A percentile compares a stretch with the other conserved stretches of the same genome.
phyloP scores from a whole-genome alignment of 1,140 invertebrate species.

The Micrasema minimum region DNA sequence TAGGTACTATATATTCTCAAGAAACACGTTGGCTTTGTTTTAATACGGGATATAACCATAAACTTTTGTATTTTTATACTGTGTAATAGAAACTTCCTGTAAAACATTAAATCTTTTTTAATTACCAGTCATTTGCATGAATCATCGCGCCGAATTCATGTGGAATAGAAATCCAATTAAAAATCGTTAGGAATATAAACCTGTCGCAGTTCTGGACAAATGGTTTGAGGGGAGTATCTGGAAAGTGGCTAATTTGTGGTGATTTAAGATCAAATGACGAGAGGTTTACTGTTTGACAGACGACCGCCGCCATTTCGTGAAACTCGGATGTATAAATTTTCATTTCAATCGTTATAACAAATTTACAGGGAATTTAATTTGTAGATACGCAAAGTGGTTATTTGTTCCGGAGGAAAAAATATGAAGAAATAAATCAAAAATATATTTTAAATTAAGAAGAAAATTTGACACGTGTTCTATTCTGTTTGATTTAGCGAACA shows the following conservation, averaged over 20 bases:
- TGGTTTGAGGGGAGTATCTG: not conserved
- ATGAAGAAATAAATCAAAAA: constrained; percentile 23
- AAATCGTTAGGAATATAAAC: constrained; percentile 31
- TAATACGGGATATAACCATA: too few species aligned
- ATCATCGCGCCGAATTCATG: constrained; percentile 17
- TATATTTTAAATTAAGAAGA: constrained; percentile 1
- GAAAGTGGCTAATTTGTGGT: constrained; percentile 38
- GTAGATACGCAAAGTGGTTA: constrained; percentile 29
- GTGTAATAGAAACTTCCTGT: too few species aligned
- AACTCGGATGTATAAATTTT: constrained; percentile 35
- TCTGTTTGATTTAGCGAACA: too few species aligned
- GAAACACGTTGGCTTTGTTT: too few species aligned
- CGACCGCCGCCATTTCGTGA: constrained; percentile 4
- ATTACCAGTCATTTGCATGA: constrained; percentile 13
- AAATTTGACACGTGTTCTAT: not conserved
- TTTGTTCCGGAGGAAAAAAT: constrained; percentile 14
- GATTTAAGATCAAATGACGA: constrained; percentile 43
- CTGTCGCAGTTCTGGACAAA: constrained; percentile 26
- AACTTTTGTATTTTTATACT: too few species aligned
- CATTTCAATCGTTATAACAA: not conserved
- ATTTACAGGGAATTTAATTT: constrained; percentile 11
- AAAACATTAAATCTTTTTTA: constrained; percentile 15
- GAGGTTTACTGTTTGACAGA: constrained; percentile 39
- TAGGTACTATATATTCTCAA: too few species aligned
- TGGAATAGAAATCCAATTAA: constrained; percentile 14